These are phyloP conservation scores for Ibidorhyncha struthersii DNA, from an alignment of 2,113 vertebrate species.

Conservation along the genomic window DNA sequence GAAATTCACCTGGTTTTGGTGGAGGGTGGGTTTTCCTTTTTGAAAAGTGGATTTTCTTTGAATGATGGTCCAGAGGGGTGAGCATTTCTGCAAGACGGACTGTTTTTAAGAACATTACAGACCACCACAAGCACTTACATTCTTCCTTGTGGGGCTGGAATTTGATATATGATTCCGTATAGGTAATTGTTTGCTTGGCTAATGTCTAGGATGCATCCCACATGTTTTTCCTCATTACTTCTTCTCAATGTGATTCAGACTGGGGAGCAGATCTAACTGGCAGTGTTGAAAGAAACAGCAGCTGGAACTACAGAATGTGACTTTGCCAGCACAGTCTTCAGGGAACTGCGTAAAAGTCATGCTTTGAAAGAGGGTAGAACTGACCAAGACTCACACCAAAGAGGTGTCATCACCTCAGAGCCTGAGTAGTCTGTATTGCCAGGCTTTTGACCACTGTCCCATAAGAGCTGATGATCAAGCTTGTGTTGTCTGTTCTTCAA, in stretches of 20 bases:
- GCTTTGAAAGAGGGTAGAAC: not conserved
- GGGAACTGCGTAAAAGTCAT: not conserved
- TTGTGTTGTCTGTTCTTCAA: not conserved
- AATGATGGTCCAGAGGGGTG: not conserved
- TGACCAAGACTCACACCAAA: not conserved
- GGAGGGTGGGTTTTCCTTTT: not conserved
- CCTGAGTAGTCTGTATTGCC: not conserved
- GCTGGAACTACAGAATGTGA: not conserved
- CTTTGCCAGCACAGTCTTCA: not conserved
- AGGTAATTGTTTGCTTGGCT: not conserved
- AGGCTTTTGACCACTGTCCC: not conserved
- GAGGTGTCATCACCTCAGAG: not conserved
- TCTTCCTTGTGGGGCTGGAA: not conserved
- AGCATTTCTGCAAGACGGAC: not conserved
- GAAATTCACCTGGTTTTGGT: not conserved
- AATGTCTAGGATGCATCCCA: too few species aligned
- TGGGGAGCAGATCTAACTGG: not conserved
- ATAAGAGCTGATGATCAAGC: accelerated
- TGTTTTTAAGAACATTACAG: not conserved
- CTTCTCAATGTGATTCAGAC: not conserved
- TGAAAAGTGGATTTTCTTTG: not conserved
- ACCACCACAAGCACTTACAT: not conserved
- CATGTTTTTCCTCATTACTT: not conserved
- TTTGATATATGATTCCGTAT: accelerated
- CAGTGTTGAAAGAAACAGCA: not conserved